Evolutionary conservation across 2,888 invertebrate genomes (phyloP), one percentile per base, ranked within the genome.

Genomic region (Dorcus parallelipipedus): DNA sequence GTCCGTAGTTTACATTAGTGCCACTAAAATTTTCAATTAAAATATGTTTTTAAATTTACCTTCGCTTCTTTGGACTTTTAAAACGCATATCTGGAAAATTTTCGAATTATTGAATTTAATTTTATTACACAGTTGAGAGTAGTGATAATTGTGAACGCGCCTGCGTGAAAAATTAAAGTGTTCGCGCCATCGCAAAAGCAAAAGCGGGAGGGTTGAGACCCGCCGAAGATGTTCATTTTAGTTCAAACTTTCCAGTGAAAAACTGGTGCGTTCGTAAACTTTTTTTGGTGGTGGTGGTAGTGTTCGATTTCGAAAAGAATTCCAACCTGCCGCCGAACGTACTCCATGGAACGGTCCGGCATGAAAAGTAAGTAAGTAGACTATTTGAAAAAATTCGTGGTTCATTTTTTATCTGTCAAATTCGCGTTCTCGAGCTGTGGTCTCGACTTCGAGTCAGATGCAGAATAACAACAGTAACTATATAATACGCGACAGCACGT

Each of bases 351-450:
- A 33, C 26, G 26, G 26, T 6, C 26, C 26, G 26, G 6, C 7
- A 33, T 33, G 26, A 33, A 33, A 33, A 33, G 26, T 33, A 33
- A 33, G 26, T 10, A 55, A 59, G 60, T 62, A 45, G 62, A 62
- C 62, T 60, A 60, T 55, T 58, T 58, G 52, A 50, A 52, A 14
- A 58, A 58, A 54, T 39, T 60, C 62, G 63, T 55, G 57, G 60
- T 63, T 63, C 63, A 63, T 61, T 63, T 63, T 63, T 63, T 56
- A 63, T 61, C 63, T 63, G 63, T 63, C 63, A 63, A 23, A 23
- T 56, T 56, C 47, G 47, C 47, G 48, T 43, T 52, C 45, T 39
- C 26, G 50, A 56, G 50, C 45, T 45, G 23, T 38, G 51, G 50
- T 50, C 51, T 52, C 52, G 47, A 56, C 20, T 9, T 49, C 54